Evolutionary conservation across 2,888 invertebrate genomes (phyloP), one percentile per base, ranked within the genome.

Genomic region (Oscheius sp.): DNA sequence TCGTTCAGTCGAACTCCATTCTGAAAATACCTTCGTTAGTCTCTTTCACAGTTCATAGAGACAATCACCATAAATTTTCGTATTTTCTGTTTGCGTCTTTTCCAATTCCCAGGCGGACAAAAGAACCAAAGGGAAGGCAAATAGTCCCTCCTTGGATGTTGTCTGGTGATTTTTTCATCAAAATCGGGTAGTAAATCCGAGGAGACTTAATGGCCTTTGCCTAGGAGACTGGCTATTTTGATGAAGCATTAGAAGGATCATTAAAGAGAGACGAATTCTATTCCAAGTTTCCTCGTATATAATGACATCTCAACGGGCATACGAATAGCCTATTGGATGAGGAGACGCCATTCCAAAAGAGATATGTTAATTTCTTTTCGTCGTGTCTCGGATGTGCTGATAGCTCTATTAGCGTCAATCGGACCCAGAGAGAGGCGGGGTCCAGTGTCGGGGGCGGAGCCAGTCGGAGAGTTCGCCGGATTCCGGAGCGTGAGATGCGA

Each of bases 1-100:
- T 73, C 65, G 33, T 33, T 57, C 20, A 79, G 45, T 32, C 38
- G 44, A 24, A 45, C 68, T 9, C 71, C 75, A 30, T 80, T 74
- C 82, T 82, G 70, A 61, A 81, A 75, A 26, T 9, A 36, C 20
- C 47, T 24, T 12, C 8, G 36, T 9, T 9, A 36, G 8, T 14
- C 36, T 36, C 36, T 36, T 8, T 36, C 36, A 36, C 8, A 36
- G 36, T 36, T 14, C 8, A 36, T 36, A 36, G 14, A 47, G 22
- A 12, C 5, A 47, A 47, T 12, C 20, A 24, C 12, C 20, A 9
- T 9, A 47, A 47, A 24, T 24, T 22, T 20, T 24, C 4, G 20
- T 22, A 47, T 22, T 47, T 47, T 47, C 47, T 47, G 47, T 47
- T 47, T 41, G 20, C 24, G 47, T 47, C 47, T 47, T 24, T 20